Base-by-base conservation (phyloP, 2,797 vertebrate species). In the Malurus splendens region DNA sequence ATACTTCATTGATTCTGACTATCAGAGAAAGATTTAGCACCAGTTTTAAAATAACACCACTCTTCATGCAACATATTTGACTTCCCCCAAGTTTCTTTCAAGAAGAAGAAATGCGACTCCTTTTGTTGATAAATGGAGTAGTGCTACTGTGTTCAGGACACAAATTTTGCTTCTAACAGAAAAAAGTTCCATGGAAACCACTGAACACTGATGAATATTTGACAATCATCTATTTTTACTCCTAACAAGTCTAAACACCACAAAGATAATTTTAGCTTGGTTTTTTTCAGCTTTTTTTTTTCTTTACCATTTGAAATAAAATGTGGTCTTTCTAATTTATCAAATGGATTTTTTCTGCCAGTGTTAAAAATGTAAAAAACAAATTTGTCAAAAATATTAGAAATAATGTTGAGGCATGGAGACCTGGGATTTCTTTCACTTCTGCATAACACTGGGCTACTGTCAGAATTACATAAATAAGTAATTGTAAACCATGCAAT, bases 121-220 rank as follows among this genome's bases (percentile, higher is more conserved):
- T 90, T 79, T 80, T 74, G 39, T 48, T 0, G 0, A 8, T 33
- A 77, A 77, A 28, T 33, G 36, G 45, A 82, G 33, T 36, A 17
- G 61, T 0, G 2, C 41, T 25, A 14, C 45, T 18, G 4, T 36
- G n/a, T 30, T 73, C 68, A 66, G 66, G 39, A 72, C 73, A 89
- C 23, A 80, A 80, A 55, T 82, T 62, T 75, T 81, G 38, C 36
- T 90, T 92, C 55, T 78, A 68, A 62, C 11, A 87, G 62, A 80
- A 67, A 45, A 83, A 82, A 12, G n/a, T 92, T 90, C 90, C 82
- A 79, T 85, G 79, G 88, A 92, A 89, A 92, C 87, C 51, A 78
- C 16, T 25, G 38, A 92, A 68, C 33, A 38, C 27, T 62, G 66
- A 87, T 76, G 70, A 93, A 72, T 76, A 78, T 83, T 81, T 81